Base-by-base conservation (phyloP, 2,888 invertebrate species). In the Tenthredo scrophulariae region DNA sequence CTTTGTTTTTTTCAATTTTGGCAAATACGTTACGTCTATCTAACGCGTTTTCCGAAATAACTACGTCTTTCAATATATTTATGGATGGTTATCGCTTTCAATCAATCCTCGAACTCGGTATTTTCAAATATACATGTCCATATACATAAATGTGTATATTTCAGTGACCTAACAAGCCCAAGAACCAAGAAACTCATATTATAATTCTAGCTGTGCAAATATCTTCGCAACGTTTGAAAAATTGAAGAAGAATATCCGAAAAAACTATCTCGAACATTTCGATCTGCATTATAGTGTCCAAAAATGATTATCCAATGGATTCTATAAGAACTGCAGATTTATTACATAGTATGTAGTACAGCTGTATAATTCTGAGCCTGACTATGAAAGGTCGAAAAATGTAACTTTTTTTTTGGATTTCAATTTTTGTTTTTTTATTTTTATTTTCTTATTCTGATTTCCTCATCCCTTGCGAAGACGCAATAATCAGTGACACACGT, bases 41-140 rank as follows among this genome's bases (percentile, higher is more conserved):
- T 62, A 22, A 40, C 58, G 62, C 80, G 80, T 62, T 9, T 80
- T 80, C 80, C 80, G 62, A 62, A 80, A 62, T 43, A 62, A 80
- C 80, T 62, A 62, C 62, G 40, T 62, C 9, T 46, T 46, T 70
- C 13, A 62, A 22, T 62, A 26, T 7, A 62, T 62, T 7, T 62
- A 9, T 62, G 26, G 26, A 4, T 62, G 26, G 62, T 62, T 54
- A 54, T 62, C 62, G 62, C 26, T 62, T 62, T 62, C 22, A 26
- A 62, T 62, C 26, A 13, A 26, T 22, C 22, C 22, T 62, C 62
- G 26, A 62, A 62, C 2, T 62, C 62, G 62, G 22, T 62, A 26
- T 62, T 62, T 10, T 4, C 10, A 62, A 62, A 62, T 62, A 62
- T 62, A 62, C 62, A 26, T 62, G 26, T 26, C 62, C 22, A 62